Evolutionary conservation across 2,113 vertebrate genomes (phyloP).

Genomic region (Mystacornis crossleyi): DNA sequence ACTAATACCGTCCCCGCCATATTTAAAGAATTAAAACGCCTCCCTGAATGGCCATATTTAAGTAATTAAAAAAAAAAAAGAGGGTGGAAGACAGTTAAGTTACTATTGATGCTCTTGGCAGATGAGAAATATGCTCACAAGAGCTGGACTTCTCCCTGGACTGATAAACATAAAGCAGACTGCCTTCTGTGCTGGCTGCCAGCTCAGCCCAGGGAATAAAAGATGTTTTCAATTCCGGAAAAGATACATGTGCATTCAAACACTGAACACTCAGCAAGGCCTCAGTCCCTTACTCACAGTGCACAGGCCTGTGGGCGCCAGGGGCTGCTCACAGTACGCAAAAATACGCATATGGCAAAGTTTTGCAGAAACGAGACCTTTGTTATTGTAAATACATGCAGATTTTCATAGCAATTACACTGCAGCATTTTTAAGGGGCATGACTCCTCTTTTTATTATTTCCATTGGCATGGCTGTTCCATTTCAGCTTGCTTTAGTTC

Average conservation of each 20-base stretch:
- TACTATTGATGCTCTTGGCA: background rate
- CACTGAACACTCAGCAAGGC: background rate
- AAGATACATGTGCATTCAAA: background rate
- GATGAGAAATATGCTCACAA: background rate
- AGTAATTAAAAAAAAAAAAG: background rate
- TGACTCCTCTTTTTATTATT: background rate
- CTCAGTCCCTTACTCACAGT: background rate
- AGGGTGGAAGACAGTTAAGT: background rate
- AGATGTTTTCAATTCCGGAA: conserved; percentile 24
- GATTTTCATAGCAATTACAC: background rate
- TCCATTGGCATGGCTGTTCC: background rate
- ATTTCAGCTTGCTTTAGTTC: background rate
- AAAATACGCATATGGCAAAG: background rate
- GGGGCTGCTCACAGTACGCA: background rate
- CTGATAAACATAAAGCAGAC: conserved; percentile 16
- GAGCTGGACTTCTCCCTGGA: background rate
- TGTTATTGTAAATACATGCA: background rate
- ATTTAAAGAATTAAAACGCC: background rate
- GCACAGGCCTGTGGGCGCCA: background rate
- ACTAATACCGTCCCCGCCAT: background rate
- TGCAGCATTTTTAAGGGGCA: background rate
- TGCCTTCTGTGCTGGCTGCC: conserved; percentile 16
- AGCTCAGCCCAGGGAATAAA: conserved; percentile 3
- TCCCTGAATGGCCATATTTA: background rate
- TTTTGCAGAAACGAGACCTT: background rate